A percentile compares a stretch with the other conserved stretches of the same genome.
These are phyloP conservation scores for Pseudopodoces humilis DNA, from an alignment of 2,113 vertebrate genomes.

Conservation along the genomic window DNA sequence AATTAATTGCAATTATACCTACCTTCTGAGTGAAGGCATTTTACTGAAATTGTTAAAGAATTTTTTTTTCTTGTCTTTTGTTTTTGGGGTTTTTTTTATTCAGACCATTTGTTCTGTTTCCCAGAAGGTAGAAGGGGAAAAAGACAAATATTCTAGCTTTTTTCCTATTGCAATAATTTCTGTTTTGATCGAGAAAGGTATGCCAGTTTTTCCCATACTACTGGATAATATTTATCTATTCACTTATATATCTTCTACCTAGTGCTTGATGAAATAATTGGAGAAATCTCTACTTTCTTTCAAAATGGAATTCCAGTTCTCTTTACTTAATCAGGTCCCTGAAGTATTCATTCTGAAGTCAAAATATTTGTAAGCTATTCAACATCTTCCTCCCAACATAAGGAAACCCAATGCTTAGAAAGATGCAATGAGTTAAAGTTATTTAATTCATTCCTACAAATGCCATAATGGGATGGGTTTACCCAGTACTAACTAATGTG, in stretches of 20 bases:
- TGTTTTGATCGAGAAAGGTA: background rate
- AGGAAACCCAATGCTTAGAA: background rate
- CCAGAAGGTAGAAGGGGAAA: rapidly evolving
- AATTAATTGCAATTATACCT: background rate
- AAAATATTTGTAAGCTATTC: background rate
- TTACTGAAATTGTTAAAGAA: background rate
- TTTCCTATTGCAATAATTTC: background rate
- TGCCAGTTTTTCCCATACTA: background rate
- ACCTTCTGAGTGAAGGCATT: background rate
- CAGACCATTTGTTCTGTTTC: background rate
- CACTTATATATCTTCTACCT: background rate
- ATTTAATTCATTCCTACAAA: background rate
- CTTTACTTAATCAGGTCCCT: background rate
- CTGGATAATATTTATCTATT: background rate
- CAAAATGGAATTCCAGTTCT: background rate
- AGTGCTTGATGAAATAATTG: background rate
- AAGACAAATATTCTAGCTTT: background rate
- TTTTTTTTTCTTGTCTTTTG: background rate
- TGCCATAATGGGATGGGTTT: background rate
- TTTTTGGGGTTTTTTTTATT: background rate
- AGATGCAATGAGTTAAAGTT: background rate
- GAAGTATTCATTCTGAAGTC: background rate
- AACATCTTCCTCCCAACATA: background rate
- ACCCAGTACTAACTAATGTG: background rate
- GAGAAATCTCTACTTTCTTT: background rate